These are phyloP conservation scores for Acronicta leporina DNA, from an alignment of 2,888 invertebrate genomes.

Conservation along the genomic window DNA sequence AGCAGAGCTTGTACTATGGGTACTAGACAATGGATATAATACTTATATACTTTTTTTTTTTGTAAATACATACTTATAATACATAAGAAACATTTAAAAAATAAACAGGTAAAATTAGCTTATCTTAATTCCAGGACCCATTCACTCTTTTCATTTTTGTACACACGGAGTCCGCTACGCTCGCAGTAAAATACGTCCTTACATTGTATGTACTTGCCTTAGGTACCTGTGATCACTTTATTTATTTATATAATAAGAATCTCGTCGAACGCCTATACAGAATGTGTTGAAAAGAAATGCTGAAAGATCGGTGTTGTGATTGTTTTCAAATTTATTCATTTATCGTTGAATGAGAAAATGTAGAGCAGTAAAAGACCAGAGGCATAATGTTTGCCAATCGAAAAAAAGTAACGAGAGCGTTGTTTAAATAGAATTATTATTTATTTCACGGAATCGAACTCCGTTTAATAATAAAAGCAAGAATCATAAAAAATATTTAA, in stretches of 20 bases:
- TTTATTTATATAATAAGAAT: conserved; percentile 43
- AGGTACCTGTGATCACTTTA: conserved; percentile 39
- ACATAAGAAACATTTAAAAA: too few relatives aligned
- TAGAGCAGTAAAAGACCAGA: not conserved
- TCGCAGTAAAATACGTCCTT: not conserved
- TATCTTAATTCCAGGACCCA: too few relatives aligned
- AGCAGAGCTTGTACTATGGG: too few relatives aligned
- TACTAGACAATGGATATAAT: too few relatives aligned
- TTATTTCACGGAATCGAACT: too few relatives aligned
- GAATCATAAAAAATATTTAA: too few relatives aligned
- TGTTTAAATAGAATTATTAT: too few relatives aligned
- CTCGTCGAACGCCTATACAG: conserved; percentile 16
- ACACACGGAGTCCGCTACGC: not conserved
- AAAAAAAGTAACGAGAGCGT: not conserved
- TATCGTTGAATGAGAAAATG: conserved; percentile 9
- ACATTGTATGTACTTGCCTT: conserved; percentile 21
- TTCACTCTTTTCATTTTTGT: too few relatives aligned
- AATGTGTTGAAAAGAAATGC: conserved; percentile 17
- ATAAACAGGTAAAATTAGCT: too few relatives aligned
- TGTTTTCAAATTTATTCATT: conserved; percentile 17
- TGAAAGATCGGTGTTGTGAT: conserved; percentile 4
- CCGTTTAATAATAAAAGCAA: too few relatives aligned
- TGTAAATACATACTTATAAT: too few relatives aligned
- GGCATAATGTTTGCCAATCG: not conserved
- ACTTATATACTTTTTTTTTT: too few relatives aligned